Conservation (phyloP, 1,140 invertebrate species). For the Armadillidium nasatum region DNA sequence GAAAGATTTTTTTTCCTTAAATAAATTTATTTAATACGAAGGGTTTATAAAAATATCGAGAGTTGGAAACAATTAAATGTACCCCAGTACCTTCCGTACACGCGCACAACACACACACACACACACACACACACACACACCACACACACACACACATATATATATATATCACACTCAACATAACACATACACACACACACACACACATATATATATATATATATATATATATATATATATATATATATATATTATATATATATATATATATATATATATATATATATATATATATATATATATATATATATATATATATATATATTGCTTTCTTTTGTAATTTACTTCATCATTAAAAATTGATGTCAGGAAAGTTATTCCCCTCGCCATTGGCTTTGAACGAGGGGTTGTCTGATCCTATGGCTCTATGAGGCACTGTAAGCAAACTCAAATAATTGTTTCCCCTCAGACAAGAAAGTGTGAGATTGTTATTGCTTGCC, state of each 20-base stretch:
- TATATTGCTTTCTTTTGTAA: neutral
- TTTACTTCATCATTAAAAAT: neutral
- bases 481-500: neutral
- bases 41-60: too few relatives aligned
- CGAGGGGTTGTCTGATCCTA: neutral
- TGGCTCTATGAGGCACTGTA: conserved; percentile 3
- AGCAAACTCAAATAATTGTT: conserved; percentile 2
- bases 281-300: conserved; percentile 8
- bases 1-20: too few relatives aligned
- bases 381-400: neutral
- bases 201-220: neutral
- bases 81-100: too few relatives aligned
- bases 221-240: conserved; percentile 14
- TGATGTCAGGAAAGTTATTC: conserved; percentile 1
- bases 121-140: too few relatives aligned
- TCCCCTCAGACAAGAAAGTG: neutral
- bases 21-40: too few relatives aligned
- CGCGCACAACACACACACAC: too few relatives aligned
- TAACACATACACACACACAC: too few relatives aligned
- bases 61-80: too few relatives aligned
- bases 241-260: conserved; percentile 2
- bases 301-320: neutral
- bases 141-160: too few relatives aligned
- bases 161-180: too few relatives aligned
- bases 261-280: conserved; percentile 10